Evolutionary conservation across 2,888 invertebrate species (phyloP).

Genomic region (Xanthorhoe spadicearia): DNA sequence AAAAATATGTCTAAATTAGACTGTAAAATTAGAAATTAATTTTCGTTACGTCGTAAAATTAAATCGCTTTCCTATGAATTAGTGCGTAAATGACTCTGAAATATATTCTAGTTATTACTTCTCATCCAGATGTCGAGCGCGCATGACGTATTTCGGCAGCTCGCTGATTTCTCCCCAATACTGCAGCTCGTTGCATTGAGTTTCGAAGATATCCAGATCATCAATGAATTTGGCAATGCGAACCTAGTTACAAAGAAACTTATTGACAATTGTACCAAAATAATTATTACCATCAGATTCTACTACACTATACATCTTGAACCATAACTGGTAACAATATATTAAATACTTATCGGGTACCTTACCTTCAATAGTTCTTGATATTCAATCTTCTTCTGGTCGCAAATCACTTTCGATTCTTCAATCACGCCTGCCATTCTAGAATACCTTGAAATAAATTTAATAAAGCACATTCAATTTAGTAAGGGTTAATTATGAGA

Average conservation of each 20-base stretch:
- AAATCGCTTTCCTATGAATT: not conserved
- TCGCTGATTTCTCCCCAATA: slow-evolving; percentile 94
- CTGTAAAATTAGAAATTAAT: no score
- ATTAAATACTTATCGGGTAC: not conserved
- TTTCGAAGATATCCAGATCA: slow-evolving; percentile 91
- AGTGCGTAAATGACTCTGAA: not conserved
- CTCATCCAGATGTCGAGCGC: slow-evolving; percentile 91
- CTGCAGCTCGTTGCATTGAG: slow-evolving; percentile 93
- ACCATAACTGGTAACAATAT: no score
- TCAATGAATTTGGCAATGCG: slow-evolving; percentile 93
- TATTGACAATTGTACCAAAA: not conserved
- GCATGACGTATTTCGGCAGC: slow-evolving; percentile 91
- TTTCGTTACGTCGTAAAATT: no score
- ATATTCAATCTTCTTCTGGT: slow-evolving; percentile 93
- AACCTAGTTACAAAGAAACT: slow-evolving; percentile 53
- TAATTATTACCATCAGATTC: no score
- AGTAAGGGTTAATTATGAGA: no score
- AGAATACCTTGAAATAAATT: slow-evolving; percentile 84
- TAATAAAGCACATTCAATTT: no score
- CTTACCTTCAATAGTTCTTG: slow-evolving; percentile 89
- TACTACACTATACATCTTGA: no score
- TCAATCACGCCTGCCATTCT: slow-evolving; percentile 92
- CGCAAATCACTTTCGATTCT: slow-evolving; percentile 91
- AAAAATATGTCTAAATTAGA: no score
- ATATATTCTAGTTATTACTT: slow-evolving; percentile 63